Percentiles rank a stretch among this genome's conserved stretches.
Evolutionary conservation across 2,113 vertebrate species (phyloP).

Genomic region (Trichechus manatus): DNA sequence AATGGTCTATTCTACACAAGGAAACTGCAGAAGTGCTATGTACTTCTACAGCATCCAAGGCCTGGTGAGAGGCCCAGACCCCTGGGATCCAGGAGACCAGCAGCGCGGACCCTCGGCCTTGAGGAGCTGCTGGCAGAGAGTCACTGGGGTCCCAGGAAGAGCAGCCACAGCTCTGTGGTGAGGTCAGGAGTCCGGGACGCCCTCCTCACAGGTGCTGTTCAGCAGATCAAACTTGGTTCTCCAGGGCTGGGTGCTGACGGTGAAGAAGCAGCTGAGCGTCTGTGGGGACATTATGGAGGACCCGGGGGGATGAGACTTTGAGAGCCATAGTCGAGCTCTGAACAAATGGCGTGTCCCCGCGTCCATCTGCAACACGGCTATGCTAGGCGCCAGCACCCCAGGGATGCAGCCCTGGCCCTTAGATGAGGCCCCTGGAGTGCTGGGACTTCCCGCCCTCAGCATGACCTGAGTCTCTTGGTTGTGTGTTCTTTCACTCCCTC

Average conservation of each 20-base stretch:
- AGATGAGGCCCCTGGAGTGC: background rate
- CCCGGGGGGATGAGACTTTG: fast-evolving
- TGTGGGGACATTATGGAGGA: background rate
- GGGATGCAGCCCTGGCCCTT: background rate
- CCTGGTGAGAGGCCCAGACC: background rate
- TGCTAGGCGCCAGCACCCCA: background rate
- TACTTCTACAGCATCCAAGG: background rate
- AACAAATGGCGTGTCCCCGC: too few relatives aligned
- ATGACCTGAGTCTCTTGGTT: background rate
- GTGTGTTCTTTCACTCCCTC: background rate
- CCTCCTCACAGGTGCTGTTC: background rate
- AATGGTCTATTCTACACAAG: background rate
- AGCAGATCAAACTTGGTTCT: background rate
- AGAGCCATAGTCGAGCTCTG: background rate
- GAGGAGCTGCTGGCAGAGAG: too few relatives aligned
- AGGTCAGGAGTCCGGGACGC: background rate
- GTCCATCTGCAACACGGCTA: background rate
- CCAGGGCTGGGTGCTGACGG: background rate
- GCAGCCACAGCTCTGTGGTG: fast-evolving
- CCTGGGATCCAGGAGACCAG: background rate
- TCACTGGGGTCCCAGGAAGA: too few relatives aligned
- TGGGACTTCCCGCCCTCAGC: background rate
- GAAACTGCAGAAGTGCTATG: background rate
- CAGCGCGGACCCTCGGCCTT: background rate
- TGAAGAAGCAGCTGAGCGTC: constrained; percentile 58